Percentiles rank a stretch among this genome's conserved stretches.
Evolutionary conservation across 2,113 vertebrate species (phyloP).

Genomic region (Leptodactylus fuscus): DNA sequence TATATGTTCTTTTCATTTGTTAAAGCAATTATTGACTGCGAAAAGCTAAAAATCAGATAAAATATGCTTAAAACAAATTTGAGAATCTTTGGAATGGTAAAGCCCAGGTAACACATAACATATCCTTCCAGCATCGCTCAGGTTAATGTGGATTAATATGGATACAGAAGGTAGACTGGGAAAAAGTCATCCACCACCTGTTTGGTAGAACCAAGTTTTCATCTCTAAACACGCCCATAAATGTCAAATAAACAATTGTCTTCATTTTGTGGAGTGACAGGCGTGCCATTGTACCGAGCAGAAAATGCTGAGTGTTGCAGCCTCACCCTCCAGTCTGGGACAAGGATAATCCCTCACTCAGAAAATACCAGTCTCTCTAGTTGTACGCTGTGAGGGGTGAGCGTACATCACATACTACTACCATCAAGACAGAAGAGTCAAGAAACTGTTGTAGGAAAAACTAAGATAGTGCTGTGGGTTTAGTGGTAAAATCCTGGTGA

Average conservation of each 20-base stretch:
- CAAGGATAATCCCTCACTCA: constrained; percentile 40
- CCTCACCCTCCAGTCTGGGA: constrained; percentile 48
- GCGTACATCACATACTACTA: not conserved
- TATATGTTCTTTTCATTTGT: too few relatives aligned
- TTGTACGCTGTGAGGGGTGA: not conserved
- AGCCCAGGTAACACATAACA: too few relatives aligned
- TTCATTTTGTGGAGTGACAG: constrained; percentile 40
- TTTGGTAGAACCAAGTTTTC: constrained; percentile 40
- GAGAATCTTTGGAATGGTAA: not conserved
- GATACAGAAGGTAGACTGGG: not conserved
- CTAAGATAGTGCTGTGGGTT: too few relatives aligned
- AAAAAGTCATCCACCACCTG: constrained; percentile 23
- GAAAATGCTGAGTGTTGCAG: constrained; percentile 47
- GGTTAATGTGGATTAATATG: constrained; percentile 9
- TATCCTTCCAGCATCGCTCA: not conserved
- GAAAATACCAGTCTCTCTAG: constrained; percentile 41
- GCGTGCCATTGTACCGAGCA: constrained; percentile 13
- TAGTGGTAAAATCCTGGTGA: too few relatives aligned
- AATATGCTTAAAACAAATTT: too few relatives aligned
- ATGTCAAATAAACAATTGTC: constrained; percentile 49
- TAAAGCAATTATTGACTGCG: too few relatives aligned
- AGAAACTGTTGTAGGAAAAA: not conserved
- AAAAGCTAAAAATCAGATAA: too few relatives aligned
- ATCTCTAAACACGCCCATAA: constrained; percentile 50
- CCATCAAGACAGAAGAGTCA: not conserved